These are phyloP conservation scores for Zygothrica quintamaculata DNA, from an alignment of 2,888 invertebrate genomes.

Conservation along the genomic window DNA sequence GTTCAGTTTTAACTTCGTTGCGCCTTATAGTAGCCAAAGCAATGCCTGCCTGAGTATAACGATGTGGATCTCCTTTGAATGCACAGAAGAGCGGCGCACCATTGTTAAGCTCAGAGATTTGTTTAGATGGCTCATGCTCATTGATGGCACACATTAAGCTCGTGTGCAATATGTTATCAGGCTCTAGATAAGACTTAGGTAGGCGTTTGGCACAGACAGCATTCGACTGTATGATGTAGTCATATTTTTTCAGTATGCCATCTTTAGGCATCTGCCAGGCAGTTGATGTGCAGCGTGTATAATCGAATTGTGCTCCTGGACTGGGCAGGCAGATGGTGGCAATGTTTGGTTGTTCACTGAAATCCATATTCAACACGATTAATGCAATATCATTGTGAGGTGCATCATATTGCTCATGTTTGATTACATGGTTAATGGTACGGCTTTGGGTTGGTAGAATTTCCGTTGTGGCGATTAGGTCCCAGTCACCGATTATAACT, in stretches of 20 bases:
- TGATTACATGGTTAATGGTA: background rate
- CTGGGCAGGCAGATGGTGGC: slow-evolving; percentile 32
- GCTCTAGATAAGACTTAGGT: background rate
- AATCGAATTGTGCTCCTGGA: slow-evolving; percentile 2
- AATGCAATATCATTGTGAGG: slow-evolving; percentile 21
- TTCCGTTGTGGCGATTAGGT: slow-evolving; percentile 34
- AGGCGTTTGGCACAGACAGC: slow-evolving; percentile 9
- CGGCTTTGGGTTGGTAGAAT: slow-evolving; percentile 1
- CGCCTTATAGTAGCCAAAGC: background rate
- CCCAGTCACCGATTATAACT: too few species aligned
- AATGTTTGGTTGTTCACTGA: slow-evolving; percentile 26
- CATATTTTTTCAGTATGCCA: background rate
- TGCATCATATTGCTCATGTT: slow-evolving; percentile 2
- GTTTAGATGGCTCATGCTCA: background rate
- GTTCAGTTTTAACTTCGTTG: background rate
- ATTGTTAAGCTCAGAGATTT: slow-evolving; percentile 4
- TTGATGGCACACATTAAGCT: slow-evolving; percentile 17
- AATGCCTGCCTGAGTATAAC: slow-evolving; percentile 36
- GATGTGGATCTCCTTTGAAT: slow-evolving; percentile 2
- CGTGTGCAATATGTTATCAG: background rate
- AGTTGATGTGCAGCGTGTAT: slow-evolving; percentile 15
- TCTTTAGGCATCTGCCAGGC: slow-evolving; percentile 4
- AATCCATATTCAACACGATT: background rate
- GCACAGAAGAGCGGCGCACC: slow-evolving; percentile 38
- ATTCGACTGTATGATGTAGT: background rate